Conservation (phyloP, 2,113 vertebrate species). For the Eulacestoma nigropectus region DNA sequence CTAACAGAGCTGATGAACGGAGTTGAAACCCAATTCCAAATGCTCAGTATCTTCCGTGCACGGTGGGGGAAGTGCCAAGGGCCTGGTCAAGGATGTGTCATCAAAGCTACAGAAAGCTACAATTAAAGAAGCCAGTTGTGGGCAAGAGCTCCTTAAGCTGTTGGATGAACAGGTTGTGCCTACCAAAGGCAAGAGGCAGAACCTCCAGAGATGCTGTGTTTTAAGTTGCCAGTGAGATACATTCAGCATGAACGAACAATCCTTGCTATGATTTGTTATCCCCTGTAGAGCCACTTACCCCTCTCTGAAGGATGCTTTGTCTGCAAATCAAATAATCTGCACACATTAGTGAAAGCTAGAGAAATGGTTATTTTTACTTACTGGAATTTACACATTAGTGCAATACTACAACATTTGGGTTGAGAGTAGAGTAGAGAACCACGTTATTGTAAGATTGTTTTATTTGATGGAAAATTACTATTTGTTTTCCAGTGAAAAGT, state of each 20-base stretch:
- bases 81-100: background rate
- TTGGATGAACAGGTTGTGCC: background rate
- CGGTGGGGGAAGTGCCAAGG: background rate
- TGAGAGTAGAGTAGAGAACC: background rate
- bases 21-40: background rate
- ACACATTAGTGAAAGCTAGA: background rate
- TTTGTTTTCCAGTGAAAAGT: background rate
- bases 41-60: rapidly evolving
- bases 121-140: background rate
- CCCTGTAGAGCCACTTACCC: background rate
- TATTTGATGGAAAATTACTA: background rate
- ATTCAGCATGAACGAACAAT: background rate
- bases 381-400: background rate
- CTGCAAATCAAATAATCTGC: background rate
- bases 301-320: background rate
- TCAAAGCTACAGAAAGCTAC: background rate
- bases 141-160: background rate
- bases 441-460: background rate
- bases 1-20: background rate
- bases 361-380: background rate
- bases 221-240: background rate
- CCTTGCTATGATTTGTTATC: background rate
- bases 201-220: background rate
- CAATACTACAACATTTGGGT: background rate
- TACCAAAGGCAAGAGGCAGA: background rate